Evolutionary conservation across 2,797 vertebrate species (phyloP), one percentile per base, ranked within the genome.

Genomic region (Lophotriccus pileatus): DNA sequence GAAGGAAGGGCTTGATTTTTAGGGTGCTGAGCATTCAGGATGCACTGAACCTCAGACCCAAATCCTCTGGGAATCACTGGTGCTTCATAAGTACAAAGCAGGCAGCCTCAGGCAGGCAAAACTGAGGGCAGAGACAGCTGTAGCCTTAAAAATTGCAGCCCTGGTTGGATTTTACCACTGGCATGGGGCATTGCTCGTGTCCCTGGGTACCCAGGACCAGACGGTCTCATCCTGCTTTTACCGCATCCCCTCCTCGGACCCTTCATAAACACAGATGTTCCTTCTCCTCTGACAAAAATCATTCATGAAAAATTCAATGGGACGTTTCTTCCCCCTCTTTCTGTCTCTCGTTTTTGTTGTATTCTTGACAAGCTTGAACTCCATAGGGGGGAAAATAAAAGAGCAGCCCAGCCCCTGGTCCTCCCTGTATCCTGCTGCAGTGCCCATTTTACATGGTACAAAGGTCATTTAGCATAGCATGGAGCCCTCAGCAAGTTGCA

Each of bases 391-490:
- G 60, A 3, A 53, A 93, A 96, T 84, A 95, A 96, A 95, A 96
- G 94, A 95, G 95, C 95, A 97, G 91, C 95, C 91, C 83, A 94
- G 88, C 60, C 93, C 77, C 88, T 96, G 91, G 72, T 91, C 80
- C 72, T 92, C 50, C 58, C 83, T 0, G 20, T 82, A 80, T 92
- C 92, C 95, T 95, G 90, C 90, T 75, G 87, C 90, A 93, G 95
- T 93, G 91, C 90, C 94, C 91, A 90, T 95, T 96, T 94, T 90
- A 91, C 94, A 80, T 95, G 94, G 94, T 94, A 95, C 96, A 92
- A 93, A 96, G 96, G 90, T 96, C 94, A 93, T 90, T 95, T 91
- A 96, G 96, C 93, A 96, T 95, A 96, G 92, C 81, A 74, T 63
- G 91, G 83, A 95, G 91, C 93, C 93, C 93, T 96, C 92, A 77